Percentiles rank a stretch among this genome's conserved stretches.
phyloP scores from a whole-genome alignment of 2,888 invertebrate species.

The Microplitis deprimator region DNA sequence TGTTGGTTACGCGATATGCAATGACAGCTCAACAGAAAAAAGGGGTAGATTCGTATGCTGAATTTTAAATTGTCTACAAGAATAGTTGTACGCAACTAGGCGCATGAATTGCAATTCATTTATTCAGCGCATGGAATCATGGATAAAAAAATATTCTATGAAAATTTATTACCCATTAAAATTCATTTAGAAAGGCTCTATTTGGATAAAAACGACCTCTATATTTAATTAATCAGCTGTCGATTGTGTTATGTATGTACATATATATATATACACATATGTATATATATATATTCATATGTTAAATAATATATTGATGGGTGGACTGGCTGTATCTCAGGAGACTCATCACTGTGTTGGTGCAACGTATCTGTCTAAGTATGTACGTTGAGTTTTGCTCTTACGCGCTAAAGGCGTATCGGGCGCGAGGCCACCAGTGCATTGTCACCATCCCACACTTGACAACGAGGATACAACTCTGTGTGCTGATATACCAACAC shows the following conservation, averaged over 20 bases:
- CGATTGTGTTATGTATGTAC: not conserved
- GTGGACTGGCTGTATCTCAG: conserved; percentile 9
- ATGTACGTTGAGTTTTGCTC: not conserved
- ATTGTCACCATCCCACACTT: conserved; percentile 64
- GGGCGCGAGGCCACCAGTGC: conserved; percentile 51
- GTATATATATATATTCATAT: not conserved
- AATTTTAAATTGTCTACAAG: conserved; percentile 19
- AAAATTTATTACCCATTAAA: not conserved
- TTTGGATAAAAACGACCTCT: conserved; percentile 1
- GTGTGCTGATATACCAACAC: conserved; percentile 43
- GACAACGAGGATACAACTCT: conserved; percentile 47
- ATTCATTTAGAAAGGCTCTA: conserved; percentile 1
- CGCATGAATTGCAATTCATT: conserved; percentile 57
- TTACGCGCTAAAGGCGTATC: conserved; percentile 32
- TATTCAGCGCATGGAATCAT: conserved; percentile 39
- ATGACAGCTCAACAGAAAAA: conserved; percentile 37
- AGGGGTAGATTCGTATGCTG: conserved; percentile 17
- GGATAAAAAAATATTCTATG: not conserved
- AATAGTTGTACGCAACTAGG: conserved; percentile 60
- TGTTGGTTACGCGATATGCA: conserved; percentile 45
- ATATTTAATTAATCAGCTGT: not conserved
- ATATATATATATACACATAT: not conserved
- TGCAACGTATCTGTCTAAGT: not conserved
- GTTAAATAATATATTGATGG: not conserved
- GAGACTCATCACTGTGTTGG: conserved; percentile 22